A percentile compares a stretch with the other conserved stretches of the same genome.
Conservation (phyloP, 2,888 invertebrate genomes). For the Crematogaster levior region DNA sequence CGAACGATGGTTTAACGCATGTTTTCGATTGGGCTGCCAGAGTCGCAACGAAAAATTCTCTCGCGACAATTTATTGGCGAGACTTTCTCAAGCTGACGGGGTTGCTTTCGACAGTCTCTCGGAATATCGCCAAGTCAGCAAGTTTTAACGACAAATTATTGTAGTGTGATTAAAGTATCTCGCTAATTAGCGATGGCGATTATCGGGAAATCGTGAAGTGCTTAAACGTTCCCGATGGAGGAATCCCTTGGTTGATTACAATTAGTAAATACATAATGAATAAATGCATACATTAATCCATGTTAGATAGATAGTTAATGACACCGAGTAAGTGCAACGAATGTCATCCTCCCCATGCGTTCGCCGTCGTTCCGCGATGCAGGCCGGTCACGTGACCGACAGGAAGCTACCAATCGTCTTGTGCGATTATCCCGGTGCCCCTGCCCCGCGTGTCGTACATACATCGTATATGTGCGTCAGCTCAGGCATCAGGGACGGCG, state of each 20-base stretch:
- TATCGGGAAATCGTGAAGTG: background rate
- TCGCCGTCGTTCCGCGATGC: slow-evolving; percentile 74
- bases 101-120: background rate
- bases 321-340: slow-evolving; percentile 75
- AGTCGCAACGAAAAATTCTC: background rate
- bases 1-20: background rate
- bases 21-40: background rate
- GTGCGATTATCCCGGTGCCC: slow-evolving; percentile 83
- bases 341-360: slow-evolving; percentile 76
- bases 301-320: slow-evolving; percentile 69
- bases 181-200: background rate
- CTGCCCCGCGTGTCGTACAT: slow-evolving; percentile 62
- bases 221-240: background rate
- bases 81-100: background rate
- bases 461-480: slow-evolving; percentile 60
- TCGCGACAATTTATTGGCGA: background rate
- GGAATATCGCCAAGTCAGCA: background rate
- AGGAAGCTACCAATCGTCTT: slow-evolving; percentile 86
- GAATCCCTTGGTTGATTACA: background rate
- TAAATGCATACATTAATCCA: slow-evolving; percentile 68
- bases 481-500: slow-evolving; percentile 82
- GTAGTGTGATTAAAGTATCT: background rate
- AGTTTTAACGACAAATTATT: slow-evolving; percentile 8
- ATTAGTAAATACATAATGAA: slow-evolving; percentile 29
- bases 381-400: slow-evolving; percentile 84